Conservation (phyloP, 2,888 invertebrate genomes). For the Drosophila sordidula region DNA sequence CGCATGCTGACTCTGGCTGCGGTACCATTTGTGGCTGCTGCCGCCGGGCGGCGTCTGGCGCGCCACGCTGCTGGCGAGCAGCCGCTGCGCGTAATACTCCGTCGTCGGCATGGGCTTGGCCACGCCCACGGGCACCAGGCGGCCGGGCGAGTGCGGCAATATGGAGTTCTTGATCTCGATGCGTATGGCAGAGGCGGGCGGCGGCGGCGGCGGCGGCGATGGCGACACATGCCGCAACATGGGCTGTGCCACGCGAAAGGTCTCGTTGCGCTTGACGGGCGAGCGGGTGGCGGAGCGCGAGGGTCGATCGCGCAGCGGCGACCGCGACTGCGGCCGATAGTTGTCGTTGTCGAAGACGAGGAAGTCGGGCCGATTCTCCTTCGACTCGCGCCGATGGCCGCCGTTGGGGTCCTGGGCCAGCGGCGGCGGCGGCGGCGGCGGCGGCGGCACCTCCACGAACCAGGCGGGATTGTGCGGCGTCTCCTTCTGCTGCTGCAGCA, state of each 20-base stretch:
- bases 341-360: constrained; percentile 83
- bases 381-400: constrained; percentile 35
- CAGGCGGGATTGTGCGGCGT: constrained; percentile 84
- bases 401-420: no score
- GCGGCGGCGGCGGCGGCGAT: constrained; percentile 42
- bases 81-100: constrained; percentile 63
- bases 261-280: constrained; percentile 78
- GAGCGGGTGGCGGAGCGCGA: constrained; percentile 69
- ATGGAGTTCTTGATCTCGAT: constrained; percentile 85
- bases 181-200: constrained; percentile 71
- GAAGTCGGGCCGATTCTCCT: constrained; percentile 75
- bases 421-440: not conserved
- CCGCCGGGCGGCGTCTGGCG: constrained; percentile 6
- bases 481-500: constrained; percentile 81
- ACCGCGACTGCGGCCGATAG: constrained; percentile 83
- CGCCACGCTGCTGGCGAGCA: constrained; percentile 55
- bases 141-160: constrained; percentile 82
- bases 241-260: constrained; percentile 75
- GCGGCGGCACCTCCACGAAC: constrained; percentile 83
- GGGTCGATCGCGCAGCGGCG: constrained; percentile 78
- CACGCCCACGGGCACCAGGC: constrained; percentile 84
- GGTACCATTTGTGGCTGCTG: constrained; percentile 45
- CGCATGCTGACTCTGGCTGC: constrained; percentile 33
- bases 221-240: constrained; percentile 58
- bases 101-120: constrained; percentile 84